Conservation (phyloP, 2,888 invertebrate species). For the Pinctada fucata region DNA sequence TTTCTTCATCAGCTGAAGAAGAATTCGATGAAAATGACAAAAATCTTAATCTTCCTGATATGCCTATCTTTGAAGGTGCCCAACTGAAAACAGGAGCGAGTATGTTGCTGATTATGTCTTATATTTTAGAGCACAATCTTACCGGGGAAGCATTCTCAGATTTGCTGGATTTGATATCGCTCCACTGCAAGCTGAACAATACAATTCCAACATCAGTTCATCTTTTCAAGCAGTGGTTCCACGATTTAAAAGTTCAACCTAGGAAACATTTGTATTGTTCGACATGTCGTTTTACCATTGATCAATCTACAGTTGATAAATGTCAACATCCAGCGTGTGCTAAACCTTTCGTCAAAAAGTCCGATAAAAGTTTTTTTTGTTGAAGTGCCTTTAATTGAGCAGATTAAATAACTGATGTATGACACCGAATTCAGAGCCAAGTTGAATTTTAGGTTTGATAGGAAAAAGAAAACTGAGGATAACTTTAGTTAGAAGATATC, state of each 20-base stretch:
- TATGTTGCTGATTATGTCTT: conserved; percentile 27
- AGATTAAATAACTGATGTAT: conserved; percentile 10
- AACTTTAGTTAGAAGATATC: conserved; percentile 17
- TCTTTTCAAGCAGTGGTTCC: conserved; percentile 30
- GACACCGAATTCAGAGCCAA: conserved; percentile 1
- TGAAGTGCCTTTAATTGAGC: conserved; percentile 16
- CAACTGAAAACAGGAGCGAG: conserved; percentile 25
- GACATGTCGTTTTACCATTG: conserved; percentile 8
- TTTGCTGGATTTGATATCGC: conserved; percentile 12
- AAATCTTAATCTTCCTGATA: conserved; percentile 2
- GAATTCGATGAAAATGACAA: conserved; percentile 2
- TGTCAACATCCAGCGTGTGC: conserved; percentile 25
- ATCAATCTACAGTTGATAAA: neutral
- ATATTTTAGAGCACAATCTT: conserved; percentile 21
- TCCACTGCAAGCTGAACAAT: conserved; percentile 25
- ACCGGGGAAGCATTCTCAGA: conserved; percentile 26
- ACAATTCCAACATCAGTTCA: conserved; percentile 20
- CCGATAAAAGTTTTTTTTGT: conserved; percentile 28
- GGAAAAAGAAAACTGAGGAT: conserved; percentile 3
- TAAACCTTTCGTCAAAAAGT: conserved; percentile 7
- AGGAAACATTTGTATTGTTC: conserved; percentile 29
- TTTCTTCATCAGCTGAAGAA: conserved; percentile 8
- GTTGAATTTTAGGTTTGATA: neutral
- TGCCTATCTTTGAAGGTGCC: conserved; percentile 24
- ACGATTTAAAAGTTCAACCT: conserved; percentile 24